Base-by-base conservation (phyloP, 2,797 vertebrate genomes). In the Rhinella marina region DNA sequence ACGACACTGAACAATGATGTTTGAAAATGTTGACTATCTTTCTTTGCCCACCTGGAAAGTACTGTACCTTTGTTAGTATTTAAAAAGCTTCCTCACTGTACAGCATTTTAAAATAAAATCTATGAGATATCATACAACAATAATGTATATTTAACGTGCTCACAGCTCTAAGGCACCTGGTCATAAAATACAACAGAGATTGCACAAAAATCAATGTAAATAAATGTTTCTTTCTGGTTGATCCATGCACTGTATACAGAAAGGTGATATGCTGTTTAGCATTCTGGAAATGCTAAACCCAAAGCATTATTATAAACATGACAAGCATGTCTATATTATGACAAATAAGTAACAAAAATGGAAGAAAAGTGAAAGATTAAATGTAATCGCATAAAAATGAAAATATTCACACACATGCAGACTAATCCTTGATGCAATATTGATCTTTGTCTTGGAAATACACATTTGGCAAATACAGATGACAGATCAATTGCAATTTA, bases 401-500 rank as follows among this genome's bases (percentile, higher is more conserved):
- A 88, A 90, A 89, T 90, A 17, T 91, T 92, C 93, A 94, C 93
- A 5, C 92, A 94, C 91, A 1, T 91, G 92, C 92, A 94, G 93
- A 94, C 94, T 94, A 93, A 94, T 85, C 16, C 16, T 29, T 80
- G 16, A 73, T 59, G 14, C 93, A 90, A 82, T 93, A 92, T 92
- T 12, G 92, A 85, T 86, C 91, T 90, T 88, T 76, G n/a, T 92
- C 92, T 94, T 94, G 94, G 94, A 96, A 95, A 97, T 93, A 94
- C 95, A 97, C 94, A 95, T 95, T 96, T 95, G 95, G 96, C 95
- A 96, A 95, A 92, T 95, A 94, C 95, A 95, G 94, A 97, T 96
- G 96, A 97, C 94, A 95, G 96, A 96, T 96, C 95, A 95, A 94
- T 95, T 94, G 95, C 94, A 95, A 95, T 96, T 96, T 96, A 96